phyloP scores from a whole-genome alignment of 2,888 invertebrate genomes.

The Eilema griseolum region DNA sequence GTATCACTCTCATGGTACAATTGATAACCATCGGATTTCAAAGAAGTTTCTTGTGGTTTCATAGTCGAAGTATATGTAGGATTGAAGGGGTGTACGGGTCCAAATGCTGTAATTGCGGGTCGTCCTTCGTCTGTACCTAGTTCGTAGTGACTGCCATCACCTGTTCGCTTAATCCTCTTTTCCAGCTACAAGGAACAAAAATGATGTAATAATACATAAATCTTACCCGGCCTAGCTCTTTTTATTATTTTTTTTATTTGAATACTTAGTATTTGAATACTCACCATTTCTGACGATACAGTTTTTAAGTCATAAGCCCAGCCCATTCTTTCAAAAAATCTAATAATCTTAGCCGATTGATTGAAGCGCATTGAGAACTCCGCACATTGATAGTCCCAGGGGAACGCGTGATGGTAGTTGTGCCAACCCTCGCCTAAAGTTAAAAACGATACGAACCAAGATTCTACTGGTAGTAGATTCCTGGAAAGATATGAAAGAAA shows the following conservation, averaged over 20 bases:
- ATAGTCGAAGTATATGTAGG: constrained; percentile 70
- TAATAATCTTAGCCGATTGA: constrained; percentile 88
- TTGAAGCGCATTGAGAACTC: constrained; percentile 91
- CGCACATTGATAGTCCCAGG: constrained; percentile 96
- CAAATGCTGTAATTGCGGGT: constrained; percentile 63
- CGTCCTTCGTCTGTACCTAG: constrained; percentile 77
- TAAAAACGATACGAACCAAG: constrained; percentile 89
- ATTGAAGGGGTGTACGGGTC: constrained; percentile 76
- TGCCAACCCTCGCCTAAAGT: constrained; percentile 96
- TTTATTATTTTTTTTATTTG: no score
- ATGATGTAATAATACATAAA: no score
- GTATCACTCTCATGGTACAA: constrained; percentile 68
- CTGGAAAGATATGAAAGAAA: constrained; percentile 68
- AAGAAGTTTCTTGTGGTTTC: constrained; percentile 59
- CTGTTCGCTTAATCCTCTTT: constrained; percentile 87
- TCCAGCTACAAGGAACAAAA: constrained; percentile 69
- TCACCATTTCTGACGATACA: constrained; percentile 74
- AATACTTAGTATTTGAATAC: constrained; percentile 26
- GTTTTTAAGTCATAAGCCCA: constrained; percentile 88
- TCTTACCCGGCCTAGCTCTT: no score
- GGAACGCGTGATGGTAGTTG: constrained; percentile 97
- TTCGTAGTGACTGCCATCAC: constrained; percentile 88
- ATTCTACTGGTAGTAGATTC: constrained; percentile 92
- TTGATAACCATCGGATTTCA: constrained; percentile 71
- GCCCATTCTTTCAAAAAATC: constrained; percentile 87